Conservation (phyloP, 2,113 vertebrate species). For the Hippocampus guttulatus region DNA sequence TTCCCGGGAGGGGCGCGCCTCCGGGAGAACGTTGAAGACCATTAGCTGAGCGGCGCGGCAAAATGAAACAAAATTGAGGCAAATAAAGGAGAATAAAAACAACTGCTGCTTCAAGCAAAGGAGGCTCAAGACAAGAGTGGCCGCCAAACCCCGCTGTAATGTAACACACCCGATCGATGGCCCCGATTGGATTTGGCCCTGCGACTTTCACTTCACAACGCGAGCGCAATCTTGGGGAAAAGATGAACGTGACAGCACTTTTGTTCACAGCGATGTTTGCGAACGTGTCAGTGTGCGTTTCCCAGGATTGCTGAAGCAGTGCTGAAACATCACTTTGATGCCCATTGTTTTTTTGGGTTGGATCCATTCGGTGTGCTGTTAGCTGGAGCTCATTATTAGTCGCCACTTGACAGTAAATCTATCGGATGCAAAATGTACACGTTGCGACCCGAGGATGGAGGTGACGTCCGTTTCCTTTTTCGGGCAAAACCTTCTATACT, state of each 20-base stretch:
- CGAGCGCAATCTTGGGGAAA: constrained; percentile 11
- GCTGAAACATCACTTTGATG: constrained; percentile 15
- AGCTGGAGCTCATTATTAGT: constrained; percentile 9
- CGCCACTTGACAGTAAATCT: neutral
- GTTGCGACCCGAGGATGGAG: neutral
- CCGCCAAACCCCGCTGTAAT: constrained; percentile 24
- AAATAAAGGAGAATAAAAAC: constrained; percentile 58
- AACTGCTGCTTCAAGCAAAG: constrained; percentile 20
- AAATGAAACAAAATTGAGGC: constrained; percentile 57
- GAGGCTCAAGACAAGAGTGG: constrained; percentile 19
- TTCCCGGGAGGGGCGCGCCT: constrained; percentile 34
- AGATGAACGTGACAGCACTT: constrained; percentile 18
- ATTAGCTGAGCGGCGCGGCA: constrained; percentile 45
- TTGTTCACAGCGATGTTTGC: constrained; percentile 10
- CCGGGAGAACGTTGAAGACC: constrained; percentile 37
- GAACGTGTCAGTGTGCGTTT: constrained; percentile 13
- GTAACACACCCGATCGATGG: constrained; percentile 33
- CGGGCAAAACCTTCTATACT: neutral
- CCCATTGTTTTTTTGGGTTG: constrained; percentile 5
- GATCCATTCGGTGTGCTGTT: neutral
- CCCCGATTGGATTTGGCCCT: constrained; percentile 23
- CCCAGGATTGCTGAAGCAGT: constrained; percentile 10
- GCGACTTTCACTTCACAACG: constrained; percentile 8
- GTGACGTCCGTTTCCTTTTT: neutral
- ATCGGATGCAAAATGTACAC: neutral